Evolutionary conservation across 2,113 vertebrate genomes (phyloP).

Genomic region (Danionella cerebrum): DNA sequence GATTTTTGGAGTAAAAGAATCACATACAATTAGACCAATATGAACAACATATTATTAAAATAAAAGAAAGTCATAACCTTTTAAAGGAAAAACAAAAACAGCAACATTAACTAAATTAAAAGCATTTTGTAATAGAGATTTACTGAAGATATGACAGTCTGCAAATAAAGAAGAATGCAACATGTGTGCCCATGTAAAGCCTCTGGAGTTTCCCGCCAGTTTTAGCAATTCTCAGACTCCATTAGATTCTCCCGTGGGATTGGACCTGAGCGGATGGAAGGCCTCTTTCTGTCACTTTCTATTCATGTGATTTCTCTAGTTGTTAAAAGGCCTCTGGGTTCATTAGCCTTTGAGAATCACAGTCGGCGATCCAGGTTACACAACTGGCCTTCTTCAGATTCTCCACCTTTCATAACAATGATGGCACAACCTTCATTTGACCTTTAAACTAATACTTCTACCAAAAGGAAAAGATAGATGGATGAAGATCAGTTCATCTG

Average conservation of each 20-base stretch:
- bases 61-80: too few relatives aligned
- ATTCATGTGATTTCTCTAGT: conserved; percentile 29
- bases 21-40: too few relatives aligned
- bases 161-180: background rate
- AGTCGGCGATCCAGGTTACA: background rate
- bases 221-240: conserved; percentile 19
- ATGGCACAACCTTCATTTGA: too few relatives aligned
- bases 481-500: too few relatives aligned
- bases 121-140: too few relatives aligned
- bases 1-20: too few relatives aligned
- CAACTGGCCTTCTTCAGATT: background rate
- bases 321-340: conserved; percentile 29
- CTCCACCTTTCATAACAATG: background rate
- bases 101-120: too few relatives aligned
- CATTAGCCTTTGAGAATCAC: conserved; percentile 28
- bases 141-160: too few relatives aligned
- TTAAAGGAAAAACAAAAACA: too few relatives aligned
- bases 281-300: conserved; percentile 33
- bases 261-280: conserved; percentile 29
- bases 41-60: too few relatives aligned
- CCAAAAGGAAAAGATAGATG: too few relatives aligned
- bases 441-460: too few relatives aligned
- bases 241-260: conserved; percentile 34
- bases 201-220: background rate
- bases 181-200: background rate